Percentiles rank a stretch among this genome's conserved stretches.
Evolutionary conservation across 1,140 invertebrate species (phyloP).

Genomic region (Scaptomyza montana): DNA sequence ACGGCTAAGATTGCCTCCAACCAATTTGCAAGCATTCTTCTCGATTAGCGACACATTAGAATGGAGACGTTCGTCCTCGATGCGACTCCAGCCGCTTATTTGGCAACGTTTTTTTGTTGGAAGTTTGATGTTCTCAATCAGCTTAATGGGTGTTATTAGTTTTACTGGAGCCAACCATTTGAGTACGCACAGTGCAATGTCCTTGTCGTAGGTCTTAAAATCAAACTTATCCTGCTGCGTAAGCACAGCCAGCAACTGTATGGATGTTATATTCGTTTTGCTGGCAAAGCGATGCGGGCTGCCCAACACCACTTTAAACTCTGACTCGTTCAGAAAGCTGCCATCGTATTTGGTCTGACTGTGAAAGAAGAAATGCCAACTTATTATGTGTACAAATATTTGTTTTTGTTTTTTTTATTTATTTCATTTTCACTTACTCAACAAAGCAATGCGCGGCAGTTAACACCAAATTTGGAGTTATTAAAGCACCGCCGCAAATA

Average conservation of each 20-base stretch:
- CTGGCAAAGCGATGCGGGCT: slow-evolving; percentile 14
- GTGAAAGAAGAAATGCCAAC: not conserved
- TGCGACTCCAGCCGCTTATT: slow-evolving; percentile 39
- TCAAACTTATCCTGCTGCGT: slow-evolving; percentile 18
- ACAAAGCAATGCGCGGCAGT: slow-evolving; percentile 84
- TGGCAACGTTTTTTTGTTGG: slow-evolving; percentile 26
- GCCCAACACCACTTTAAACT: slow-evolving; percentile 45
- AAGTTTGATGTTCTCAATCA: not conserved
- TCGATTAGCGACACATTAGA: slow-evolving; percentile 27
- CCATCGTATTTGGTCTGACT: slow-evolving; percentile 32
- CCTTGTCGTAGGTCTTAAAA: slow-evolving; percentile 36
- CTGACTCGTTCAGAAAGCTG: slow-evolving; percentile 12
- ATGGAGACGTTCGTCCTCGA: slow-evolving; percentile 30
- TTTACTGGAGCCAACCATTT: slow-evolving; percentile 24
- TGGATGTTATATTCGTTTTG: slow-evolving; percentile 2
- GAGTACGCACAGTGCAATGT: slow-evolving; percentile 45
- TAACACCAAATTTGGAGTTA: slow-evolving; percentile 60
- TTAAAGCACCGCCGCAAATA: slow-evolving; percentile 70
- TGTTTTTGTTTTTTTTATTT: no score
- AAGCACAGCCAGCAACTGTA: not conserved
- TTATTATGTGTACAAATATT: not conserved
- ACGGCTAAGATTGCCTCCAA: not conserved
- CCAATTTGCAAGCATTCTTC: slow-evolving; percentile 7
- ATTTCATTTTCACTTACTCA: slow-evolving; percentile 35
- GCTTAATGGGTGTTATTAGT: slow-evolving; percentile 6